Evolutionary conservation across 2,113 vertebrate species (phyloP), one percentile per base, ranked within the genome.

Genomic region (Apodemus speciosus): DNA sequence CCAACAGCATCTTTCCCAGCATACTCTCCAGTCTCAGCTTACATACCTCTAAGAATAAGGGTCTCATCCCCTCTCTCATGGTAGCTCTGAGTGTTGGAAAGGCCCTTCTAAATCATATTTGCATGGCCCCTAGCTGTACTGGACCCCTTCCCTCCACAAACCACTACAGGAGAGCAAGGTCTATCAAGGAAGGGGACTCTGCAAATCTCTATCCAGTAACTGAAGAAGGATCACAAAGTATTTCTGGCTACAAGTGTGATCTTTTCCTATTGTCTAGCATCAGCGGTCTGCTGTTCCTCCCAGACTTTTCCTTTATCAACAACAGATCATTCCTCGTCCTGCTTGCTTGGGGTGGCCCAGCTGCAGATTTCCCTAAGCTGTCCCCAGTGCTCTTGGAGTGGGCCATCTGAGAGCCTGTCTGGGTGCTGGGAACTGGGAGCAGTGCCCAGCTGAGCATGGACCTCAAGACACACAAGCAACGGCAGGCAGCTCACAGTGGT

Each of bases 341-440:
- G 4, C 46, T 76, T 71, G 25, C 51, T 60, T 6, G 25, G 40
- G 69, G 53, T 18, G 3, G 53, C 25, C 40, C 20, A 43, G 58
- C 18, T 53, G 35, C 60, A 6, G 30, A 51, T 35, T 68, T n/a
- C 32, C 21, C 69, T 11, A 40, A 23, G 16, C 20, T 46, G 43
- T 85, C 43, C 72, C 35, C 10, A 15, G 18, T n/a, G 3, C 3
- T 38, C 20, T 18, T 10, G 23, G 25, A 23, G 10, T 0, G 2
- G 25, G 2, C 58, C 32, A 1, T 51, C 92, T 35, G 16, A 71
- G 56, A 27, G 84, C 20, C 80, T 40, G 25, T 80, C 35, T 5
- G 6, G 3, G 27, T 2, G n/a, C 3, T 27, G 20, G 25, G 53
- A 10, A 11, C 20, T 0, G 0, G 1, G 11, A 3, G 6, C 13